Evolutionary conservation across 2,113 vertebrate species (phyloP).

Genomic region (Raphicerus campestris): DNA sequence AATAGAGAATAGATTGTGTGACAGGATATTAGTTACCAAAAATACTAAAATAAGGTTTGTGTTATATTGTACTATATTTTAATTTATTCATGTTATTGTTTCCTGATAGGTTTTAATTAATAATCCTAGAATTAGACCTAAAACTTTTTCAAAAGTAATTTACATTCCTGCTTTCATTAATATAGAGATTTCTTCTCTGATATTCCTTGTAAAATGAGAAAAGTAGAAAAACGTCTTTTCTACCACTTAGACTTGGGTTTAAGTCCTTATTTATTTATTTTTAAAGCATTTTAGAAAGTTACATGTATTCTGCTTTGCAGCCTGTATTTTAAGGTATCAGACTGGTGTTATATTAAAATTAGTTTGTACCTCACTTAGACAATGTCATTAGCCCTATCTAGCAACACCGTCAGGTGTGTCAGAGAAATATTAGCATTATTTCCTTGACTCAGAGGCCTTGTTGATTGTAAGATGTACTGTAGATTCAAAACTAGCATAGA

Average conservation of each 20-base stretch:
- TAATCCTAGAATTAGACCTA: neutral
- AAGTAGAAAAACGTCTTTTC: neutral
- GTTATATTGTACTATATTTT: neutral
- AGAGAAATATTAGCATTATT: neutral
- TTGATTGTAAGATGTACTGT: neutral
- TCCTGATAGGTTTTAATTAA: neutral
- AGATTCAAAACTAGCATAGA: neutral
- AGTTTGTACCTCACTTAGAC: neutral
- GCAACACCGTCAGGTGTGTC: neutral
- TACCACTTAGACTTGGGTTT: neutral
- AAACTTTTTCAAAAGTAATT: neutral
- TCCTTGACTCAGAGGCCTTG: neutral
- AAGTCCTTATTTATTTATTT: neutral
- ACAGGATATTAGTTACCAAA: constrained; percentile 4
- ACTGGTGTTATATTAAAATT: neutral
- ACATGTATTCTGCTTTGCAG: neutral
- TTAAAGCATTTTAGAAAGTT: neutral
- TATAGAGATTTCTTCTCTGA: neutral
- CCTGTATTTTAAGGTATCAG: neutral
- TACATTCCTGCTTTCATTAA: neutral
- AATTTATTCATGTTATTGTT: neutral
- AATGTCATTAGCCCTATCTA: neutral
- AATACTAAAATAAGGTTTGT: neutral
- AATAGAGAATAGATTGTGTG: neutral
- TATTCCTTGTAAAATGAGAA: neutral